phyloP scores from a whole-genome alignment of 2,113 vertebrate species.

The Rhinopomastus cyanomelas region DNA sequence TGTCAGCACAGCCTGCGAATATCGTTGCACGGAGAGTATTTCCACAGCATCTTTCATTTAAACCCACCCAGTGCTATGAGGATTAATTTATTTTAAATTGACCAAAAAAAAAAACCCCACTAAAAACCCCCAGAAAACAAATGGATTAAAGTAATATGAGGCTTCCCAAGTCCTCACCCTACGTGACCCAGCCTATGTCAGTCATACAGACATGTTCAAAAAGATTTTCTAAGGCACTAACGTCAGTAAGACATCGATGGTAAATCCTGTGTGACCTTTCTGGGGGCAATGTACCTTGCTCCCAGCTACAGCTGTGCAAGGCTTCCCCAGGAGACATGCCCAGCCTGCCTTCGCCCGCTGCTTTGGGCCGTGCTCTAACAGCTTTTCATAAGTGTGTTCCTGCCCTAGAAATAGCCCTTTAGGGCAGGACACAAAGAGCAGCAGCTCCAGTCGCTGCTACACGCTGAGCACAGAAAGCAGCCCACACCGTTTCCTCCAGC shows the following conservation, averaged over 20 bases:
- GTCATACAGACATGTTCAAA: neutral
- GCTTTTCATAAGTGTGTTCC: conserved; percentile 8
- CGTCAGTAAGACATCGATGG: neutral
- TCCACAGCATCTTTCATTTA: neutral
- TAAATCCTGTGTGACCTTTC: conserved; percentile 54
- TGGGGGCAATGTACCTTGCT: neutral
- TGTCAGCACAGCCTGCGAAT: conserved; percentile 9
- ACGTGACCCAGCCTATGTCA: neutral
- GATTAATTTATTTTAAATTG: neutral
- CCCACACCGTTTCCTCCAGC: neutral
- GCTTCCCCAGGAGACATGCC: neutral
- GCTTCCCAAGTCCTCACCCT: neutral
- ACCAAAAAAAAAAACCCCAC: neutral
- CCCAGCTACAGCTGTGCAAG: neutral
- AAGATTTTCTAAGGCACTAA: neutral
- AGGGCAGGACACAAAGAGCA: neutral
- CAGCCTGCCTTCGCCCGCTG: neutral
- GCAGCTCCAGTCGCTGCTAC: neutral
- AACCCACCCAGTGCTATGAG: neutral
- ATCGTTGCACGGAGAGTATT: neutral
- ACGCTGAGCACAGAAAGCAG: neutral
- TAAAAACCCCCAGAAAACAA: neutral
- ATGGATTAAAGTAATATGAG: neutral
- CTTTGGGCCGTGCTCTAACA: neutral
- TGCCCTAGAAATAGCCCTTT: neutral